Percentiles rank a stretch among this genome's conserved stretches.
Conservation (phyloP, 2,797 vertebrate species). For the Silurus lanzhouensis region DNA sequence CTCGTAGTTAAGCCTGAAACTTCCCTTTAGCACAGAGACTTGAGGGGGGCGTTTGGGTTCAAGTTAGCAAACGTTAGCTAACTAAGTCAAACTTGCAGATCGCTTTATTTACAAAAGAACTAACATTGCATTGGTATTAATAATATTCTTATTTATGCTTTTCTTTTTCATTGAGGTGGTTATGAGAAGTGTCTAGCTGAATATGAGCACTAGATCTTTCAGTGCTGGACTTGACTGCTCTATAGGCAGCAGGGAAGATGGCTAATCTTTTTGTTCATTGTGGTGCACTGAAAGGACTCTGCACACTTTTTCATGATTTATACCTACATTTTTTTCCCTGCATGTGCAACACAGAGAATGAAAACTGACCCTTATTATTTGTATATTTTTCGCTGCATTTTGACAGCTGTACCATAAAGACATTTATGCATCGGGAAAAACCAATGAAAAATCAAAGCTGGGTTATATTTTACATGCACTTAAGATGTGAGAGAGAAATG, state of each 20-base stretch:
- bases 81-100: neutral
- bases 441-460: neutral
- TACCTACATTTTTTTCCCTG: neutral
- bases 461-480: neutral
- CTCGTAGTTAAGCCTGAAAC: conserved; percentile 11
- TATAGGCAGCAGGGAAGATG: neutral
- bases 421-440: neutral
- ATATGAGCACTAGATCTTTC: neutral
- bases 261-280: conserved; percentile 34
- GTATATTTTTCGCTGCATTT: neutral
- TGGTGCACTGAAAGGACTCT: neutral
- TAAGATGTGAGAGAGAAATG: neutral
- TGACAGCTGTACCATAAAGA: neutral
- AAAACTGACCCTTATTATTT: neutral
- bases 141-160: too few relatives aligned
- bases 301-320: neutral
- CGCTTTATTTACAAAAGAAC: too few relatives aligned
- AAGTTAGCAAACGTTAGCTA: neutral
- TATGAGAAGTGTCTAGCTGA: neutral
- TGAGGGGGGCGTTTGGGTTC: conserved; percentile 36
- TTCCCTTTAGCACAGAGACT: conserved; percentile 8
- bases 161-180: too few relatives aligned
- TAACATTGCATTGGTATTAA: too few relatives aligned
- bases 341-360: neutral
- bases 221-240: neutral